These are phyloP conservation scores for Pseudois nayaur DNA, from an alignment of 2,113 vertebrate species.

Conservation along the genomic window DNA sequence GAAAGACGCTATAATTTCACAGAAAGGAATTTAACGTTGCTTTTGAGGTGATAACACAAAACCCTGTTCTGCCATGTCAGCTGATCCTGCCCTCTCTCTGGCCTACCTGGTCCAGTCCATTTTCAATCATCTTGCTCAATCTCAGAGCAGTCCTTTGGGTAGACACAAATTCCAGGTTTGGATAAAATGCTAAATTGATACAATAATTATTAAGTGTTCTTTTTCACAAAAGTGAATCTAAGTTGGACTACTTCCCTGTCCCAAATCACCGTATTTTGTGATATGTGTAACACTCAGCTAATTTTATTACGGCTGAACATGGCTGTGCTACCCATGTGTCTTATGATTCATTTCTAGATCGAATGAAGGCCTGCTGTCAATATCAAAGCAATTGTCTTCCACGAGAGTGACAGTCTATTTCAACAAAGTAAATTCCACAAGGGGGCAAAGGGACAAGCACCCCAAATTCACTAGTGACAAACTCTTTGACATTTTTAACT, in stretches of 20 bases:
- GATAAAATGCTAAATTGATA: background rate
- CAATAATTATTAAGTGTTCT: background rate
- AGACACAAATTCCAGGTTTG: background rate
- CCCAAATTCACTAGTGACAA: background rate
- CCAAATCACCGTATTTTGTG: background rate
- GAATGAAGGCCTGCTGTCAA: background rate
- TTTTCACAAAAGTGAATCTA: background rate
- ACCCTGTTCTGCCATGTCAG: slow-evolving; percentile 11
- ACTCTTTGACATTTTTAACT: slow-evolving; percentile 13
- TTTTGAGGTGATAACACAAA: slow-evolving; percentile 68
- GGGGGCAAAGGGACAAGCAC: background rate
- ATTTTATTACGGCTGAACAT: background rate
- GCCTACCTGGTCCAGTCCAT: background rate
- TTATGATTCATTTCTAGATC: background rate
- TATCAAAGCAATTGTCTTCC: slow-evolving; percentile 18
- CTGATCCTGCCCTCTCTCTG: slow-evolving; percentile 25
- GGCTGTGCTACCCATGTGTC: background rate
- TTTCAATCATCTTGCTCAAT: background rate
- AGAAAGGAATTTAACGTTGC: slow-evolving; percentile 71
- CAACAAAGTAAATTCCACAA: slow-evolving; percentile 16
- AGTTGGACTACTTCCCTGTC: background rate
- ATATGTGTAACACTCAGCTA: background rate
- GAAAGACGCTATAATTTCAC: slow-evolving; percentile 72
- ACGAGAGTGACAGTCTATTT: background rate
- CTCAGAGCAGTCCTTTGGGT: background rate